Conservation (phyloP, 2,888 invertebrate genomes). For the Pseudococcus jackbeardsleyi region DNA sequence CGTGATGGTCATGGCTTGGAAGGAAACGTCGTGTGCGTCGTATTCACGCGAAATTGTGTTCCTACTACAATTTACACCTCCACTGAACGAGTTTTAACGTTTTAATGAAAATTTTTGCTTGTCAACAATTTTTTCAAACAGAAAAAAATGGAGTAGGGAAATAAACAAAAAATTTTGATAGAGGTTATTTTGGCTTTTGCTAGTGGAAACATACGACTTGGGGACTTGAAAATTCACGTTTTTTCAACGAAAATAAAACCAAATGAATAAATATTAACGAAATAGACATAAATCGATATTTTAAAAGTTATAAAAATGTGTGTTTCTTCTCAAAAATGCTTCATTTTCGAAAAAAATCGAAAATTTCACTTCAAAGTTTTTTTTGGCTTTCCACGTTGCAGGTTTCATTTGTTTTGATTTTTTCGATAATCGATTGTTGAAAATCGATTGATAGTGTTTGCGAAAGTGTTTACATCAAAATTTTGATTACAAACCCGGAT, state of each 20-base stretch:
- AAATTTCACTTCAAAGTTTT: not conserved
- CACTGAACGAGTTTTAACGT: not conserved
- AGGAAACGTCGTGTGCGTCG: not conserved
- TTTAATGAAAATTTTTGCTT: not conserved
- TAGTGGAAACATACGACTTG: not conserved
- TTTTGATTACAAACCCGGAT: conserved; percentile 23
- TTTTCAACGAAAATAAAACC: not conserved
- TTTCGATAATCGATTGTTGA: not conserved
- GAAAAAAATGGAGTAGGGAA: not conserved
- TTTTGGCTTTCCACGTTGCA: not conserved
- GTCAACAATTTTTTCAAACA: conserved; percentile 17
- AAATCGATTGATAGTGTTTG: not conserved
- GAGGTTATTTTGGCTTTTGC: not conserved
- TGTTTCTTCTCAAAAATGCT: not conserved
- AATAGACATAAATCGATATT: not conserved
- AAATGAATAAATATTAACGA: not conserved
- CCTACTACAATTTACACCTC: not conserved
- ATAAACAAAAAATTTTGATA: not conserved
- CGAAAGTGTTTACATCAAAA: not conserved
- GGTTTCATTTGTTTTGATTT: conserved; percentile 6
- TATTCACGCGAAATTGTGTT: not conserved
- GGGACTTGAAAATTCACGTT: not conserved
- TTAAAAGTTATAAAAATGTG: too few relatives aligned
- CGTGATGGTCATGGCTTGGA: conserved; percentile 29
- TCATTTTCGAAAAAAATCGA: not conserved